Evolutionary conservation across 1,140 invertebrate genomes (phyloP), one percentile per base, ranked within the genome.

Genomic region (Zaprionus kolodkinae): DNA sequence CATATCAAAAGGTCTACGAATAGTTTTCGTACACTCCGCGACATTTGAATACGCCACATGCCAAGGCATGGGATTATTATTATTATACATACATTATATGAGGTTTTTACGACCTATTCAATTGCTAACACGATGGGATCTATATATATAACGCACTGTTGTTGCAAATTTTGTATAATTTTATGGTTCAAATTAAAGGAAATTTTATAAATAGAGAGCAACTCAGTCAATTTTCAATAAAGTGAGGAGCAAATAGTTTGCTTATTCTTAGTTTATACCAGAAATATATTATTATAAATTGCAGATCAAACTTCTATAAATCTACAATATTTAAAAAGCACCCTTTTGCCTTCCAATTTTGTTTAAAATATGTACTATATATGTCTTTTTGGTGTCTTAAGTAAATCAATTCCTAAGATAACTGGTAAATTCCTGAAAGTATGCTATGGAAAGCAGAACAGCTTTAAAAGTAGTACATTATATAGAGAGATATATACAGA

Each of bases 1-100:
- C 45, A 48, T 48, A 7, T 21, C 21, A 21, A 17, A 17, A 25
- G 45, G 45, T 50, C 10, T 50, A 25, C 45, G 45, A 50, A 50
- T 50, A 50, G 45, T 50, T 50, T 50, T 25, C 45, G 17, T 50
- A 50, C 45, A 25, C 11, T 45, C 40, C 40, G 40, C 40, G 40
- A 10, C 40, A 45, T 9, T 50, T 5, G 45, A 50, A 50, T 50
- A 50, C 45, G 45, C 27, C 27, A 3, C 27, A 50, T 50, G 17
- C 17, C 45, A 21, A 50, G 11, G 21, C 21, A 50, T 17, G 45
- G 45, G 10, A 50, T 6, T n/a, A 25, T 48, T 21, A 45, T 45
- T 45, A n/a, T n/a, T n/a, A n/a, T 15, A 15, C 15, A n/a, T 45
- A 40, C 13, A 13, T 40, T n/a, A 40, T 45, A 25, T 25, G 45